These are phyloP conservation scores for Henricia sp. DNA, from an alignment of 53 echinoderm and acorn worm species.

Conservation along the genomic window DNA sequence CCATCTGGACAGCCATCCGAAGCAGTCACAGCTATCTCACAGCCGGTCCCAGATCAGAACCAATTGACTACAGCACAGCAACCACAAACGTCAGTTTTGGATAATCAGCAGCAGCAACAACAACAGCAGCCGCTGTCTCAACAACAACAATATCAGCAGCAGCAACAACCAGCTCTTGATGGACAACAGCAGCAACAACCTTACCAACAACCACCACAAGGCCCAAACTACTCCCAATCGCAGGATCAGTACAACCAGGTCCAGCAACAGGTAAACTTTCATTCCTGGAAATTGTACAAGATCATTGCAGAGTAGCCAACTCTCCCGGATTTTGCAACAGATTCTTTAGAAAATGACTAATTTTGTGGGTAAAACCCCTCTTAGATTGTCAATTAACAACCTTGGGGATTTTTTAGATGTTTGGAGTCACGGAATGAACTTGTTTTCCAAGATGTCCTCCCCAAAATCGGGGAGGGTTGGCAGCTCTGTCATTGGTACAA, in stretches of 20 bases:
- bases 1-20: slow-evolving; percentile 11
- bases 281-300: no score
- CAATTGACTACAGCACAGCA: slow-evolving; percentile 23
- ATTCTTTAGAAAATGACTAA: no score
- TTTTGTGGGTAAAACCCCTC: no score
- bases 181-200: slow-evolving; percentile 55
- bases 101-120: slow-evolving; percentile 6
- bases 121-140: slow-evolving; percentile 28
- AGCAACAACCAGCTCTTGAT: slow-evolving; percentile 8
- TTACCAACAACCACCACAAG: slow-evolving; percentile 28
- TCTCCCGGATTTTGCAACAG: no score
- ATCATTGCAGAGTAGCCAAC: no score
- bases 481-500: no score
- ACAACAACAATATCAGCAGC: slow-evolving; percentile 52
- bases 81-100: slow-evolving; percentile 1
- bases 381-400: no score
- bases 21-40: slow-evolving; percentile 5
- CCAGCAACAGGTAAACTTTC: slow-evolving; percentile 33
- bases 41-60: slow-evolving; percentile 7
- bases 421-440: no score
- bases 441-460: no score
- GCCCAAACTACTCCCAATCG: slow-evolving; percentile 7
- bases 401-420: no score
- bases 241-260: slow-evolving; percentile 12
- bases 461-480: no score